phyloP scores from a whole-genome alignment of 2,888 invertebrate genomes.

The Drosophila lacicola region DNA sequence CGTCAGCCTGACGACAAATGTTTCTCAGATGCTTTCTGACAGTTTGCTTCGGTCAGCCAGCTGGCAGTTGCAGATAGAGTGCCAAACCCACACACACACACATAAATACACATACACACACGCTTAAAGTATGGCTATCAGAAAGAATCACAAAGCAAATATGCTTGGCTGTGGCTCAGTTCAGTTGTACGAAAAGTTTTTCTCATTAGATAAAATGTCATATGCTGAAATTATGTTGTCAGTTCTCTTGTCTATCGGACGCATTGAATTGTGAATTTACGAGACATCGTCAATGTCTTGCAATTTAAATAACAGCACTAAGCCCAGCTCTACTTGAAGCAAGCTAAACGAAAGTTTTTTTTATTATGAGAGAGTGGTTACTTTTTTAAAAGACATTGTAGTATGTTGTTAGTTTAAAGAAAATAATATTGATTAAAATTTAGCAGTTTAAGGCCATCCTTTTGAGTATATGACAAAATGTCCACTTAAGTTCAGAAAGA shows the following conservation, averaged over 20 bases:
- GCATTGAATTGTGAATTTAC: conserved; percentile 48
- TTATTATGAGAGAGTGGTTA: not conserved
- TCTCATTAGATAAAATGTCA: conserved; percentile 74
- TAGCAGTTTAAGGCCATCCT: too few relatives aligned
- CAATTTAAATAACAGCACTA: conserved; percentile 49
- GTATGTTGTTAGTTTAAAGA: not conserved
- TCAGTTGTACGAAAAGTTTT: conserved; percentile 42
- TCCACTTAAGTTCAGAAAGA: too few relatives aligned
- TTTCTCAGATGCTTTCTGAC: conserved; percentile 61
- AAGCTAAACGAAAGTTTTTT: not conserved
- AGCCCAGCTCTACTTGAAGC: conserved; percentile 6
- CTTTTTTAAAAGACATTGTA: not conserved
- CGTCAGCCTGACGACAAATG: conserved; percentile 58
- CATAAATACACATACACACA: conserved; percentile 12
- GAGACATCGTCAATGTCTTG: conserved; percentile 1
- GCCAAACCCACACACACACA: conserved; percentile 6
- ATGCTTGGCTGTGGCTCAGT: conserved; percentile 34
- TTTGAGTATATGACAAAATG: too few relatives aligned
- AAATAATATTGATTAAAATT: not conserved
- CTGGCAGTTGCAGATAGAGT: conserved; percentile 47
- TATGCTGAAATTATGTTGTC: conserved; percentile 75
- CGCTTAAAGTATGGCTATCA: conserved; percentile 28
- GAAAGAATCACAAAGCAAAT: conserved; percentile 66
- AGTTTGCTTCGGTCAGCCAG: conserved; percentile 58
- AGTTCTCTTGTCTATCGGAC: conserved; percentile 56